Base-by-base conservation (phyloP, 92 coral and sea anemone genomes). In the Anthopleura xanthogrammica region DNA sequence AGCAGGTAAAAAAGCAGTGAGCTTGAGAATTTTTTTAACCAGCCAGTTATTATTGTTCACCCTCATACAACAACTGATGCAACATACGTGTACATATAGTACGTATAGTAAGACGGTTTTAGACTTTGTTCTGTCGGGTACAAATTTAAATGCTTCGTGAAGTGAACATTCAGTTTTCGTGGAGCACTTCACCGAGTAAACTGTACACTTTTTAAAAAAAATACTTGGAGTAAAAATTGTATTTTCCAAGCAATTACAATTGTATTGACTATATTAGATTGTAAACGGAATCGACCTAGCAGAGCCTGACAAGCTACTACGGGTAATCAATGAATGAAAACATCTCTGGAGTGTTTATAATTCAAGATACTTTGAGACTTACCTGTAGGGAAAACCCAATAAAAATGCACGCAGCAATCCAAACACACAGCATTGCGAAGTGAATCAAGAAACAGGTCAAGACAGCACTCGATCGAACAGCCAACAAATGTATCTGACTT, bases 351-450 rank as follows among this genome's bases (percentile, higher is more conserved):
- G 16, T 4, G 74, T 29, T 23, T 1, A 23, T 23, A 9, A 29
- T 23, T 68, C 41, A 7, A 14, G 7, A 68, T 23, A 24, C 12
- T 12, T 68, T 12, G 12, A 68, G 74, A 68, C 74, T 68, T 29
- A 68, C 74, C 74, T 68, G 46, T 36, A 68, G 74, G 74, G 74
- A 68, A 68, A 68, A 68, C 74, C 74, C 74, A 29, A 68, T n/a
- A 22, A 7, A 68, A 13, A 68, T 12, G 12, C 3, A 68, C 36
- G 16, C 16, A 3, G 12, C 74, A 22, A 20, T 29, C 74, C 74
- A 68, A 68, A 14, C 16, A 68, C 14, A 36, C 13, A n/a, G 14
- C 74, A 68, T 68, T 13, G 19, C 19, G 19, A 12, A 29, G 43
- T 29, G 40, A 29, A 29, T 12, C 46, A 23, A 12, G 12, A 23